A percentile compares a stretch with the other conserved stretches of the same genome.
Evolutionary conservation across 2,797 vertebrate genomes (phyloP).

Genomic region (Meda fulgida): DNA sequence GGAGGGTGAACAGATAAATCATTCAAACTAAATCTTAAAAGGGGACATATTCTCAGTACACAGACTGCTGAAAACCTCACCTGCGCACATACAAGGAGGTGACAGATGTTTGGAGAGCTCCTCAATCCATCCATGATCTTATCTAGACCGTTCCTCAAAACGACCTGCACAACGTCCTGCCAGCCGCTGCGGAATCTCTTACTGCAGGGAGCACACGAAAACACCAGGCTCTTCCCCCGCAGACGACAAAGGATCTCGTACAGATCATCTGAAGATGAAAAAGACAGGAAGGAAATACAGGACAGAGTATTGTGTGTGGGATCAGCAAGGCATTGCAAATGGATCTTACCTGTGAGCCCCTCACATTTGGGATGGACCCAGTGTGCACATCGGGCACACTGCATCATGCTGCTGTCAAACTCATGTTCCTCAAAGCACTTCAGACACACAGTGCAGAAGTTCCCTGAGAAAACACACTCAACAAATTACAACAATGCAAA

Average conservation of each 20-base stretch:
- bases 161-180: slow-evolving; percentile 79
- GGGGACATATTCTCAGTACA: neutral
- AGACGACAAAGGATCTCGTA: slow-evolving; percentile 81
- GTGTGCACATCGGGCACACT: slow-evolving; percentile 84
- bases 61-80: slow-evolving; percentile 67
- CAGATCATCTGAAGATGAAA: slow-evolving; percentile 81
- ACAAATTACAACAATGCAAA: neutral
- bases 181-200: slow-evolving; percentile 70
- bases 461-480: slow-evolving; percentile 72
- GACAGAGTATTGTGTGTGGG: neutral
- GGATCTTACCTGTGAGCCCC: slow-evolving; percentile 84
- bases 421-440: slow-evolving; percentile 85
- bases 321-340: neutral
- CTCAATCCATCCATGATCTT: slow-evolving; percentile 81
- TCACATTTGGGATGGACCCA: slow-evolving; percentile 91
- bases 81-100: slow-evolving; percentile 78
- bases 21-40: neutral
- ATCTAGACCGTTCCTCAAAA: slow-evolving; percentile 76
- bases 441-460: slow-evolving; percentile 87
- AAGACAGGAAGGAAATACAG: neutral
- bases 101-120: slow-evolving; percentile 67
- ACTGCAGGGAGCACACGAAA: slow-evolving; percentile 84
- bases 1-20: neutral
- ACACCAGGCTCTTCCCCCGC: slow-evolving; percentile 74
- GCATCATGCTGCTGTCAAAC: slow-evolving; percentile 85